Percentiles rank a stretch among this genome's conserved stretches.
These are phyloP conservation scores for Ganaspis sp. DNA, from an alignment of 1,140 invertebrate genomes.

Conservation along the genomic window DNA sequence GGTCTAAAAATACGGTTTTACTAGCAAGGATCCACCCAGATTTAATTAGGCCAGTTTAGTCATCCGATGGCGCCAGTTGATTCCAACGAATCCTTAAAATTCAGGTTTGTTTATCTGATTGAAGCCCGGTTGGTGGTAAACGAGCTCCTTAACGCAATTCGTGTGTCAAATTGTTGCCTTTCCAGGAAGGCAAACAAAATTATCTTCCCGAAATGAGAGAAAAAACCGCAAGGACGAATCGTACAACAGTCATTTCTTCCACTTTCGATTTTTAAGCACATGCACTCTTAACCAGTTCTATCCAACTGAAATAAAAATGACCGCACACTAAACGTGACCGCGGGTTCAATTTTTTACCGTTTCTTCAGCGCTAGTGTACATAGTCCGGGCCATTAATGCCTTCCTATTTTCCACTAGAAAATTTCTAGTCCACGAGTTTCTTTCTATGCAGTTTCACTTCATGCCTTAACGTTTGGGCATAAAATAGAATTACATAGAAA, in stretches of 20 bases:
- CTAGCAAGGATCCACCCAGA: background rate
- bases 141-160: background rate
- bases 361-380: too few relatives aligned
- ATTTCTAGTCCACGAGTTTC: too few relatives aligned
- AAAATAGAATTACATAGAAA: too few relatives aligned
- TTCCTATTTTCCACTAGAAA: too few relatives aligned
- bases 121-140: background rate
- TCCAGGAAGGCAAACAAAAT: background rate
- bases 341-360: too few relatives aligned
- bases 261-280: background rate
- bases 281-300: background rate
- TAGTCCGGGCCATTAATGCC: too few relatives aligned
- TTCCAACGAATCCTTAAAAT: conserved; percentile 2
- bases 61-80: conserved; percentile 13
- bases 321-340: too few relatives aligned
- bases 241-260: background rate
- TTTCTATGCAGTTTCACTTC: too few relatives aligned
- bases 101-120: conserved; percentile 4
- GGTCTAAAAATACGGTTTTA: too few relatives aligned
- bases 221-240: background rate
- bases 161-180: background rate
- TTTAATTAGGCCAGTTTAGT: background rate
- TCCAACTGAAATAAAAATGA: too few relatives aligned
- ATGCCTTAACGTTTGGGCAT: too few relatives aligned
- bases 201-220: background rate